Evolutionary conservation across 1,140 invertebrate genomes (phyloP).

Genomic region (Lasioglossum baleicum): DNA sequence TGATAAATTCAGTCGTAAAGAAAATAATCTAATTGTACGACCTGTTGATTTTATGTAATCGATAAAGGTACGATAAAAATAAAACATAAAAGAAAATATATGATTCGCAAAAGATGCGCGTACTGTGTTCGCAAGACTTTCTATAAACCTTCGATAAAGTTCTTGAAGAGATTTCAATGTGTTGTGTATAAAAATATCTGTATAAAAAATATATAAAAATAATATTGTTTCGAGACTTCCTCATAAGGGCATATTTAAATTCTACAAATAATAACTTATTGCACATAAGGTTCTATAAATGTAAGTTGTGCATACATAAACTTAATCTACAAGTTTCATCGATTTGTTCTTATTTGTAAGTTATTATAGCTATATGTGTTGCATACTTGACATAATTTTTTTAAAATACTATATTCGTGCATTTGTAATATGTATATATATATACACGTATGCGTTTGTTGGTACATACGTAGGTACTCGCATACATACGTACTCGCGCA

Average conservation of each 20-base stretch:
- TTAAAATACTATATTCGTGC: slow-evolving; percentile 33
- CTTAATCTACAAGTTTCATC: slow-evolving; percentile 51
- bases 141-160: neutral
- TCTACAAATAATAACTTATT: slow-evolving; percentile 62
- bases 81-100: slow-evolving; percentile 18
- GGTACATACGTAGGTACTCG: too few relatives aligned
- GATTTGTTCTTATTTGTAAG: slow-evolving; percentile 33
- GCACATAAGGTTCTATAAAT: slow-evolving; percentile 65
- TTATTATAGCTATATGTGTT: slow-evolving; percentile 47
- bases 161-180: slow-evolving; percentile 18
- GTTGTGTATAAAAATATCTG: slow-evolving; percentile 50
- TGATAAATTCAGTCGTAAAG: slow-evolving; percentile 19
- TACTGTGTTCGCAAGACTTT: slow-evolving; percentile 19
- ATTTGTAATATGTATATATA: neutral
- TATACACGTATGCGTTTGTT: neutral
- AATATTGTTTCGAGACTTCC: slow-evolving; percentile 35
- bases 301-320: slow-evolving; percentile 55
- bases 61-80: neutral
- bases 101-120: neutral
- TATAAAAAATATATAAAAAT: slow-evolving; percentile 54
- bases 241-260: slow-evolving; percentile 22
- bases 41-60: slow-evolving; percentile 11
- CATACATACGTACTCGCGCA: neutral
- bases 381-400: slow-evolving; percentile 38
- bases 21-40: slow-evolving; percentile 19